phyloP scores from a whole-genome alignment of 1,140 invertebrate genomes.

The Drosophila rufa region DNA sequence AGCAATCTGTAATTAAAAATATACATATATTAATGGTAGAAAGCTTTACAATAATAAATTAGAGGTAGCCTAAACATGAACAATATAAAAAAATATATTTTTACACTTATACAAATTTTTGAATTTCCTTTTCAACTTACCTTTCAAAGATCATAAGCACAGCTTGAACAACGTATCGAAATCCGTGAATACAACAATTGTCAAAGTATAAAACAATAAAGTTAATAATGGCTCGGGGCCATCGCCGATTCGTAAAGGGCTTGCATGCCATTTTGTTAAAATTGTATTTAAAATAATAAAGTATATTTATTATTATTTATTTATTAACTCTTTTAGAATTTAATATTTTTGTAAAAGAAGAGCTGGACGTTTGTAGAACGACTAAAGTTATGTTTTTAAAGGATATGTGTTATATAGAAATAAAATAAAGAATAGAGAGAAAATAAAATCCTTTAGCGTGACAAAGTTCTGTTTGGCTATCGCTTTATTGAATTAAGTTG shows the following conservation, averaged over 20 bases:
- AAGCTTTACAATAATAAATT: no score
- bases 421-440: no score
- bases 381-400: background rate
- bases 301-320: background rate
- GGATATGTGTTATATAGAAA: background rate
- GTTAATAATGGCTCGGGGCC: slow-evolving; percentile 9
- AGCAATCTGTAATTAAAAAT: slow-evolving; percentile 49
- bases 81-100: no score
- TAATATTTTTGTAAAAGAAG: no score
- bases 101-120: background rate
- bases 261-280: background rate
- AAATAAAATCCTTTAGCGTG: slow-evolving; percentile 15
- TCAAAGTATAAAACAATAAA: slow-evolving; percentile 68
- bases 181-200: slow-evolving; percentile 69
- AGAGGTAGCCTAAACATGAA: no score
- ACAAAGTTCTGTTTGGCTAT: slow-evolving; percentile 8
- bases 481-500: background rate
- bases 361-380: no score
- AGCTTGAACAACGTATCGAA: slow-evolving; percentile 53
- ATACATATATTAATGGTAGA: no score
- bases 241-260: background rate
- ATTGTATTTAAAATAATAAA: background rate
- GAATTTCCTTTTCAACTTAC: slow-evolving; percentile 24
- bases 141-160: slow-evolving; percentile 62
- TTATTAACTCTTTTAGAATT: background rate